Evolutionary conservation across 2,113 vertebrate genomes (phyloP).

Genomic region (Periophthalmodon schlosseri): DNA sequence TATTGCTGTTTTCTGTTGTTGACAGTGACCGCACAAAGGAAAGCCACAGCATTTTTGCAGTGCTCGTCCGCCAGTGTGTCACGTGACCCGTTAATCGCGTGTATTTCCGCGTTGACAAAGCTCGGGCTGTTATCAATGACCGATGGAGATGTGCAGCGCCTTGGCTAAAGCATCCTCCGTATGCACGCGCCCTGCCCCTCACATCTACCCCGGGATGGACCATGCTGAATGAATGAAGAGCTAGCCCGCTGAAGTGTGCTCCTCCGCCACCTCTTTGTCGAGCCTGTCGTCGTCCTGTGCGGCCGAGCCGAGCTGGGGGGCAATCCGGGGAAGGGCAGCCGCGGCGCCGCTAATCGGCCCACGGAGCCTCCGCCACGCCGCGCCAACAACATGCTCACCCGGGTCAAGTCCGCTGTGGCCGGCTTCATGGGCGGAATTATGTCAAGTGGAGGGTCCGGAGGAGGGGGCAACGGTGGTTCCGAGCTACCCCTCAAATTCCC

Average conservation of each 20-base stretch:
- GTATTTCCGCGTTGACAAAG: conserved; percentile 68
- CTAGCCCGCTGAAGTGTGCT: conserved; percentile 22
- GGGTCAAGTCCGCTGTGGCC: conserved; percentile 73
- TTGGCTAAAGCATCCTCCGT: conserved; percentile 23
- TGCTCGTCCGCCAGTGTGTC: conserved; percentile 41
- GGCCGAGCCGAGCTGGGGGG: conserved; percentile 73
- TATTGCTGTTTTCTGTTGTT: neutral
- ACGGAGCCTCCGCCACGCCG: conserved; percentile 62
- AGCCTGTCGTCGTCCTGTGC: conserved; percentile 42
- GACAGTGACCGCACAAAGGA: neutral
- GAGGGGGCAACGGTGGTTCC: conserved; percentile 38
- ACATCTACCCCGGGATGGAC: conserved; percentile 9
- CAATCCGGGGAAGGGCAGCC: conserved; percentile 73
- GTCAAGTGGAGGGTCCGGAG: conserved; percentile 59
- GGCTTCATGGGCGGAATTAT: conserved; percentile 70
- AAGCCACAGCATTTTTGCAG: conserved; percentile 41
- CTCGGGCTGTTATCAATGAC: conserved; percentile 45
- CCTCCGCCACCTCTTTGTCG: conserved; percentile 24
- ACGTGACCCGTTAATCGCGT: conserved; percentile 68
- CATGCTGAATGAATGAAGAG: conserved; percentile 46
- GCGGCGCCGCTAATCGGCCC: conserved; percentile 64
- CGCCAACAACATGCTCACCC: conserved; percentile 68
- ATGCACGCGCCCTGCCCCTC: neutral
- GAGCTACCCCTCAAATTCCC: conserved; percentile 68
- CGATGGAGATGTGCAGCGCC: conserved; percentile 30